Conservation (phyloP, 2,797 vertebrate genomes). For the Cyprinodon diabolis region DNA sequence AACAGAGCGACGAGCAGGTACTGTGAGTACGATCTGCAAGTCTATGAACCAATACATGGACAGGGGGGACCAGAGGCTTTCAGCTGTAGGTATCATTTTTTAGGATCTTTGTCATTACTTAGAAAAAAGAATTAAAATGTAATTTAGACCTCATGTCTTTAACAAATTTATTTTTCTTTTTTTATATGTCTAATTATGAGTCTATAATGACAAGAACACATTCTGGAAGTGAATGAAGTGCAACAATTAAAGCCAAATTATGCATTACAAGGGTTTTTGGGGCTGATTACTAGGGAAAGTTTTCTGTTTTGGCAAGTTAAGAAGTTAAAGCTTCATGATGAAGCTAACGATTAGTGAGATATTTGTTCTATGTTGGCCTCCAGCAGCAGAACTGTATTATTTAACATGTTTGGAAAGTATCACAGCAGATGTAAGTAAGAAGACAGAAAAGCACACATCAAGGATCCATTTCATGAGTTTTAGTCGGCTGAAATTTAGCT, state of each 20-base stretch:
- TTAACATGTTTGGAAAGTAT: conserved; percentile 19
- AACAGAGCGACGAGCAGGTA: conserved; percentile 82
- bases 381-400: conserved; percentile 44
- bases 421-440: background rate
- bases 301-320: conserved; percentile 66
- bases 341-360: conserved; percentile 42
- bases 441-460: conserved; percentile 21
- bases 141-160: background rate
- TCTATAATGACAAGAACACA: conserved; percentile 29
- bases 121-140: conserved; percentile 76
- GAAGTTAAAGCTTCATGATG: conserved; percentile 54
- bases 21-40: conserved; percentile 77
- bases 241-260: conserved; percentile 55
- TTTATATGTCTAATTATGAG: background rate
- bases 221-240: conserved; percentile 37
- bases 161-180: background rate
- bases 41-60: conserved; percentile 71
- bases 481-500: conserved; percentile 28
- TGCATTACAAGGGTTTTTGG: conserved; percentile 38
- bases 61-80: conserved; percentile 55
- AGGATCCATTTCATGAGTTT: conserved; percentile 5
- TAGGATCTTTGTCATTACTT: conserved; percentile 81
- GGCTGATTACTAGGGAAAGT: conserved; percentile 48
- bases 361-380: conserved; percentile 42
- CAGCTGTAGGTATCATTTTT: conserved; percentile 76